Conservation (phyloP, 2,797 vertebrate species). For the Novumbra hubbsi region DNA sequence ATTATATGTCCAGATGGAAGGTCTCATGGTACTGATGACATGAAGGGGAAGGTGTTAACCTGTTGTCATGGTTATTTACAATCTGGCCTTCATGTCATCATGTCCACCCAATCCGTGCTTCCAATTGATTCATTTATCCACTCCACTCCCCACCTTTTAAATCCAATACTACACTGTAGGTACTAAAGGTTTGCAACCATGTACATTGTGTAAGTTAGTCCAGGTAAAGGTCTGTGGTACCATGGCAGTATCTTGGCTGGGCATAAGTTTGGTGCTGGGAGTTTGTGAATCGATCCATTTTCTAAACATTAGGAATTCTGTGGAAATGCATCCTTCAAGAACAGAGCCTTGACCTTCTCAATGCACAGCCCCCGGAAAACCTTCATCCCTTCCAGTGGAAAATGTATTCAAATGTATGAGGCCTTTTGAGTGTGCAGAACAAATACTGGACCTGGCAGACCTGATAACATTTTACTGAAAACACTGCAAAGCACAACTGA, state of each 20-base stretch:
- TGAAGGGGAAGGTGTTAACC: no score
- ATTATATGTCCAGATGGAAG: no score
- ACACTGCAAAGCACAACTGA: conserved; percentile 41
- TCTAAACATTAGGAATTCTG: not conserved
- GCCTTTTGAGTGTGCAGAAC: conserved; percentile 63
- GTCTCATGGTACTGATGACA: no score
- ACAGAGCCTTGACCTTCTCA: conserved; percentile 40
- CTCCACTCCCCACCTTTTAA: no score
- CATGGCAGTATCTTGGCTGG: not conserved
- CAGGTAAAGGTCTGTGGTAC: not conserved
- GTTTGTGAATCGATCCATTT: not conserved
- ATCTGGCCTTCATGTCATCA: no score
- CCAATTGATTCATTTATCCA: no score
- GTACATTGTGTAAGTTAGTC: no score
- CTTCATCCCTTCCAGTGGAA: conserved; percentile 31
- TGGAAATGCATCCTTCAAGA: conserved; percentile 27
- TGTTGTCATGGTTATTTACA: no score
- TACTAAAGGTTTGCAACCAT: no score
- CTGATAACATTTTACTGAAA: conserved; percentile 69
- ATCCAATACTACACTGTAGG: no score
- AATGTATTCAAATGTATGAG: conserved; percentile 53
- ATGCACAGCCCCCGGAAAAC: conserved; percentile 28
- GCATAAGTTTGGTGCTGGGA: not conserved
- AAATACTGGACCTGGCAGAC: conserved; percentile 57
- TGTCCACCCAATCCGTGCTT: no score